Base-by-base conservation (phyloP, 2,888 invertebrate genomes). In the Rhabditoides inermis region DNA sequence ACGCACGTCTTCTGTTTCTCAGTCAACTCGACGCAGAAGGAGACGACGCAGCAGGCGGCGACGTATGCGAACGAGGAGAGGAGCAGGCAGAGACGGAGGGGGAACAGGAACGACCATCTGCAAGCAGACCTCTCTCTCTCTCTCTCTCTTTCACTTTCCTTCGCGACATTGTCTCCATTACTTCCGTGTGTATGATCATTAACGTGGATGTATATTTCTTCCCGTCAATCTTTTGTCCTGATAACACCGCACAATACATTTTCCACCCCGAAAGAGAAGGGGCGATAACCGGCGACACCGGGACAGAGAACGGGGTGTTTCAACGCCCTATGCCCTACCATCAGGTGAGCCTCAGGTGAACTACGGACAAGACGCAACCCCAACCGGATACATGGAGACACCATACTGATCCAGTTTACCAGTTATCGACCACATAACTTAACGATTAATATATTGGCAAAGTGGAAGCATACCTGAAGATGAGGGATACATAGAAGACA, bases 11-110 rank as follows among this genome's bases (percentile, higher is more conserved):
- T 57, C 36, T 64, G 53, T 10, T 22, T 45, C 15, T 56, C 54
- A 1, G 61, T 51, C 5, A 61, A 42, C 12, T 46, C 47, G 58
- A 60, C 57, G 27, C 52, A 50, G 35, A 60, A 54, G 20, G 58
- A 55, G 20, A 65, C 60, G 26, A 59, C 39, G 18, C 68, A 44
- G 36, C 68, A 68, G 15, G 61, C 65, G 7, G 58, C 54, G n/a
- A 70, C 62, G 51, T 61, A 69, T 20, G 59, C 59, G 40, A 71
- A 72, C 6, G 71, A 72, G 7, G 65, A 56, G 20, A 61, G 20
- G 40, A 69, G 52, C 5, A 71, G 56, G 15, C 53, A 42, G 23
- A 70, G 7, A 18, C 70, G 57, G 18, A 69, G 51, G 1, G 68
- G 70, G 36, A 70, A 53, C 6, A 67, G 54, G 40, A 69, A 56